phyloP scores from a whole-genome alignment of 1,140 invertebrate species.

The Neodiprion lecontei region DNA sequence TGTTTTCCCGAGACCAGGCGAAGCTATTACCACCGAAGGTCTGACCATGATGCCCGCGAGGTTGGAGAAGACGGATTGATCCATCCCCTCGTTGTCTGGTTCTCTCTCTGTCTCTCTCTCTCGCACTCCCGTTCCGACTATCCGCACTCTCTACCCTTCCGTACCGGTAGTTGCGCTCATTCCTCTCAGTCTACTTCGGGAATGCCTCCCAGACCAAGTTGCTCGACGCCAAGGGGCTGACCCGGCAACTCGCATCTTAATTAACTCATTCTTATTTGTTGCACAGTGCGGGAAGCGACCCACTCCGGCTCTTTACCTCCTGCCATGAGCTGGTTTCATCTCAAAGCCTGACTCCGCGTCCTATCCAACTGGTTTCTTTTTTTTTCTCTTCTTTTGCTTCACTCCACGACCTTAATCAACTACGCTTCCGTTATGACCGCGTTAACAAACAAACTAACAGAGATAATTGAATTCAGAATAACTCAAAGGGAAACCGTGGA shows the following conservation, averaged over 20 bases:
- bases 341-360: not conserved
- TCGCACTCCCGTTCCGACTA: not conserved
- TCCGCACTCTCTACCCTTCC: not conserved
- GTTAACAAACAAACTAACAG: slow-evolving; percentile 1
- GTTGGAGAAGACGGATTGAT: not conserved
- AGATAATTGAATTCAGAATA: not conserved
- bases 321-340: not conserved
- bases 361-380: not conserved
- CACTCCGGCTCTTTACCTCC: not conserved
- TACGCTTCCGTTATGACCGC: not conserved
- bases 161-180: not conserved
- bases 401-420: not conserved
- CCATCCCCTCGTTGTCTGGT: not conserved
- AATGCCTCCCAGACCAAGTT: not conserved
- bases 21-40: not conserved
- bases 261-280: slow-evolving; percentile 8
- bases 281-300: not conserved
- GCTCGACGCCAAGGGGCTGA: not conserved
- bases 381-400: not conserved
- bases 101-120: not conserved
- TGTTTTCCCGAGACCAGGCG: not conserved
- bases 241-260: not conserved
- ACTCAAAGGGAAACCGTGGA: not conserved
- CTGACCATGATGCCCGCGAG: not conserved
- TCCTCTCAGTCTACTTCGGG: not conserved